Evolutionary conservation across 2,888 invertebrate species (phyloP), one percentile per base, ranked within the genome.

Genomic region (Nomada ruficornis): DNA sequence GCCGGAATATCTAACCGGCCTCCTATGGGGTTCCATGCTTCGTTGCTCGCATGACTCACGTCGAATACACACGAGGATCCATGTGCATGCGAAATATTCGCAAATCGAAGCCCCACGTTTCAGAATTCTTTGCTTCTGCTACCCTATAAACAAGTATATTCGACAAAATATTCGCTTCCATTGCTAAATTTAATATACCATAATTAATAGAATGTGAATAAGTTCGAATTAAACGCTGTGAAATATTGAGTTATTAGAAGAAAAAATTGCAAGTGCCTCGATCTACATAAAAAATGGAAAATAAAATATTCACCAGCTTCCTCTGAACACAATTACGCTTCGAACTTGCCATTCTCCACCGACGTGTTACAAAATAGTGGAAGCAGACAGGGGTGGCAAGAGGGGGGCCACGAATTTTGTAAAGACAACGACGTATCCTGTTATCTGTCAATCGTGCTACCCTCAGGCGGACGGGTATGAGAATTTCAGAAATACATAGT

Each of bases 11-110:
- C 82, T 80, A 75, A 82, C 77, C 81, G 79, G 47, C 62, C 47
- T 62, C 83, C 71, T 84, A 86, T 86, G 80, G 87, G 88, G 85
- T 86, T 89, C 80, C 85, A 84, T 83, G 89, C 83, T 89, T 86
- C 84, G 84, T 78, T 88, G 88, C 81, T 80, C 87, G 71, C 86
- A 79, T 89, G 89, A 90, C 86, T 90, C 90, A 88, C 82, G 42
- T 76, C 70, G 79, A 82, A 83, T 80, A 82, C 76, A 81, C 85
- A 80, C 63, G 23, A 75, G 85, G 69, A 67, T 80, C 67, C 59
- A 63, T 69, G 59, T 63, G 42, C 63, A 13, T 63, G 64, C 64
- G 59, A 60, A 78, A 82, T 72, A 79, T 82, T 68, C 71, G n/a
- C 62, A 63, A 70, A 67, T 44, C 65, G n/a, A 47, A 63, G 63